Conservation (phyloP, 1,140 invertebrate species). For the Sesamia nonagrioides region DNA sequence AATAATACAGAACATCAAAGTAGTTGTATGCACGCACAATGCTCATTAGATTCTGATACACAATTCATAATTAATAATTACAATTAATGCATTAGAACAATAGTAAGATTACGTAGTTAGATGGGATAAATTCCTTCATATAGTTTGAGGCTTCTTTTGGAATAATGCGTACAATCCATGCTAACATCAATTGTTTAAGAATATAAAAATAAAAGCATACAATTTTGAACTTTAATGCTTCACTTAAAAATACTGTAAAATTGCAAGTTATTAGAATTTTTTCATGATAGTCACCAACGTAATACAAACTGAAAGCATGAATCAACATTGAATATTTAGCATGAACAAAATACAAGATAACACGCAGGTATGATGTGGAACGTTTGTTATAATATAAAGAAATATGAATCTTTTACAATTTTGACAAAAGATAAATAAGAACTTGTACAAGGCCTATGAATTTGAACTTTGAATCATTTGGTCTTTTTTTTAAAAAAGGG, state of each 20-base stretch:
- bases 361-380: constrained; percentile 43
- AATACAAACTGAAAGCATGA: constrained; percentile 22
- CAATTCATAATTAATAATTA: constrained; percentile 27
- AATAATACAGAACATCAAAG: constrained; percentile 39
- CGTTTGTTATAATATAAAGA: not conserved
- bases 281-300: constrained; percentile 3
- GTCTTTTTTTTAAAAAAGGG: not conserved
- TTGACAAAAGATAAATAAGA: not conserved
- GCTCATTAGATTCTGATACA: constrained; percentile 44
- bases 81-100: constrained; percentile 31
- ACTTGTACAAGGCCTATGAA: not conserved
- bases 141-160: constrained; percentile 24
- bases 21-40: constrained; percentile 48
- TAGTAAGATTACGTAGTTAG: constrained; percentile 35
- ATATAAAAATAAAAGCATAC: constrained; percentile 5
- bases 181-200: constrained; percentile 8
- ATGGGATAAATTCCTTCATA: constrained; percentile 15
- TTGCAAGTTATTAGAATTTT: constrained; percentile 15
- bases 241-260: constrained; percentile 5
- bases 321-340: constrained; percentile 22
- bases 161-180: constrained; percentile 12
- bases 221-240: constrained; percentile 38
- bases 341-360: constrained; percentile 41
- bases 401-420: not conserved
- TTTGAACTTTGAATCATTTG: not conserved